These are phyloP conservation scores for Epizoanthus ramosus DNA, from an alignment of 92 coral and sea anemone genomes.

Conservation along the genomic window DNA sequence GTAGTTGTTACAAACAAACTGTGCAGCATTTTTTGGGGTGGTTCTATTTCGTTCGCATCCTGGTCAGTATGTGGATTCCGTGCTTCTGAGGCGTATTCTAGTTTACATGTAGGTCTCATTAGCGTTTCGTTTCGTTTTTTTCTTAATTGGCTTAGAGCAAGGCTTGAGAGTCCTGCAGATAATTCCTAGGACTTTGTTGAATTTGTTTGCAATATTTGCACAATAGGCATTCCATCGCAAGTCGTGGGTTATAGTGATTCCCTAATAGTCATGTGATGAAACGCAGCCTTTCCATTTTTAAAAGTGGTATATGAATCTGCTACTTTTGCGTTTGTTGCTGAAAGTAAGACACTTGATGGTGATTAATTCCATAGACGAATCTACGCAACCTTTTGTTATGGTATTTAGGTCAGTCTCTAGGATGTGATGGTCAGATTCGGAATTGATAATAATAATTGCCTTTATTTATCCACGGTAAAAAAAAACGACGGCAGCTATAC, in stretches of 20 bases:
- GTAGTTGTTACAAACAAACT: conserved; percentile 36
- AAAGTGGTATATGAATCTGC: no score
- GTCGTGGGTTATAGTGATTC: no score
- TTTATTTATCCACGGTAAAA: no score
- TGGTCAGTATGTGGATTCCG: conserved; percentile 48
- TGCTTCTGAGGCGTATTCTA: conserved; percentile 26
- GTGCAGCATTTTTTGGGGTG: conserved; percentile 23
- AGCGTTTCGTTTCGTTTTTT: conserved; percentile 35
- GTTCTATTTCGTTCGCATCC: conserved; percentile 30
- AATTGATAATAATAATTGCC: no score
- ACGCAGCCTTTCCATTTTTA: no score
- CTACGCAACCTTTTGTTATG: conserved; percentile 13
- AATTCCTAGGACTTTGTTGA: no score
- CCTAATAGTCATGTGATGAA: no score
- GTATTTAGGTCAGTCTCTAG: conserved; percentile 18
- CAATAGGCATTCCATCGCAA: no score
- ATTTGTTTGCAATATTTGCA: no score
- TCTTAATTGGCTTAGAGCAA: no score
- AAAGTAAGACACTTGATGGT: conserved; percentile 4
- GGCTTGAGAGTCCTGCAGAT: no score
- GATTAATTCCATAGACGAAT: conserved; percentile 16
- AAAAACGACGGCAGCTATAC: no score
- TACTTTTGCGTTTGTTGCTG: conserved; percentile 29
- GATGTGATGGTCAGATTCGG: conserved; percentile 21
- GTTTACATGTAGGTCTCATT: conserved; percentile 16